Percentiles rank a stretch among this genome's conserved stretches.
Conservation (phyloP, 1,140 invertebrate genomes). For the Drosophila arizonae region DNA sequence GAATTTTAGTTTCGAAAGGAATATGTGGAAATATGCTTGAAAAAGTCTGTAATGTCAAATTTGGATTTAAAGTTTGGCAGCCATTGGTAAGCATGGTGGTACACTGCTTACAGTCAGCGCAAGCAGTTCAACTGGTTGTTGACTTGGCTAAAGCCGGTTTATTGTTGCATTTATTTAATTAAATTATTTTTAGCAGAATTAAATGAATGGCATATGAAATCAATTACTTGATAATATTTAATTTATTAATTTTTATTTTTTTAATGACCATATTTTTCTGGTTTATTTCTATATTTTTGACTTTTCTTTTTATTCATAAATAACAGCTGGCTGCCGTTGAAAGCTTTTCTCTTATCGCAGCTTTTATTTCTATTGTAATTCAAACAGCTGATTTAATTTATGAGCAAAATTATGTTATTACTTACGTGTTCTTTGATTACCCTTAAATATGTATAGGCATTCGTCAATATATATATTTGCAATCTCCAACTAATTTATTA, state of each 20-base stretch:
- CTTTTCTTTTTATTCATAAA: no score
- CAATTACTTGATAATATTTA: background rate
- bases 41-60: no score
- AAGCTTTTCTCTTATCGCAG: slow-evolving; percentile 12
- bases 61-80: background rate
- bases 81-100: background rate
- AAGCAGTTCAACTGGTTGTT: background rate
- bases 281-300: no score
- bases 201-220: no score
- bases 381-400: slow-evolving; percentile 40
- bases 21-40: no score
- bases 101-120: background rate
- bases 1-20: no score
- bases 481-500: no score
- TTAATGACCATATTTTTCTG: no score
- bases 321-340: background rate
- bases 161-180: background rate
- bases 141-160: no score
- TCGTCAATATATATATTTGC: no score
- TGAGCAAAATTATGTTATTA: background rate
- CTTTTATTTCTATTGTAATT: slow-evolving; percentile 30
- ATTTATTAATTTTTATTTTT: background rate
- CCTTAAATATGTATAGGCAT: background rate
- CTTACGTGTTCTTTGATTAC: slow-evolving; percentile 2
- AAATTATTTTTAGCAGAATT: no score